A percentile compares a stretch with the other conserved stretches of the same genome.
Evolutionary conservation across 2,797 vertebrate genomes (phyloP).

Genomic region (Arctocebus calabarensis): DNA sequence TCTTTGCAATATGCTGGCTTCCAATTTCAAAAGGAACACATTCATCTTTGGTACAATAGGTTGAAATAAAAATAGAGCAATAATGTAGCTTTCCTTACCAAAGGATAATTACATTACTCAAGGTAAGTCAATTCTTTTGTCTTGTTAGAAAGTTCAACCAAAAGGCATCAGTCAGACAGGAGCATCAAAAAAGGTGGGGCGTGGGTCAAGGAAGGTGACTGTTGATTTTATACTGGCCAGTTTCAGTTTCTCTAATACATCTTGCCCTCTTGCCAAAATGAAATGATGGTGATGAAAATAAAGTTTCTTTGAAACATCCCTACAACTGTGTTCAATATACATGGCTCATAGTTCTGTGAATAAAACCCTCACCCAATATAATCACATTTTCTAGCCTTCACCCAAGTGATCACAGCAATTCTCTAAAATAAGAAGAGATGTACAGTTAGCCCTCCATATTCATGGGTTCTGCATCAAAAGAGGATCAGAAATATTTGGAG

Average conservation of each 20-base stretch:
- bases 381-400: slow-evolving; percentile 17
- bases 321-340: background rate
- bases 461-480: background rate
- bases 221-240: background rate
- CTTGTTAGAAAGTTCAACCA: slow-evolving; percentile 34
- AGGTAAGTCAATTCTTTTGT: slow-evolving; percentile 49
- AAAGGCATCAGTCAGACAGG: background rate
- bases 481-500: background rate
- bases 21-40: slow-evolving; percentile 55
- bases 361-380: slow-evolving; percentile 12
- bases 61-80: slow-evolving; percentile 67
- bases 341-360: slow-evolving; percentile 17
- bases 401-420: slow-evolving; percentile 34
- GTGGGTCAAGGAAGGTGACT: background rate
- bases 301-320: background rate
- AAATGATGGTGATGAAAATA: slow-evolving; percentile 16
- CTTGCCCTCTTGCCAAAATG: slow-evolving; percentile 27
- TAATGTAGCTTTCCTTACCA: slow-evolving; percentile 47
- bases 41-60: slow-evolving; percentile 49
- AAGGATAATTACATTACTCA: slow-evolving; percentile 65
- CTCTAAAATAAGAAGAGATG: slow-evolving; percentile 24
- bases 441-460: background rate
- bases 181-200: background rate
- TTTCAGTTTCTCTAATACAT: slow-evolving; percentile 21
- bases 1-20: slow-evolving; percentile 29